A percentile compares a stretch with the other conserved stretches of the same genome.
Conservation (phyloP, 2,888 invertebrate species). For the Alloplasta piceator region DNA sequence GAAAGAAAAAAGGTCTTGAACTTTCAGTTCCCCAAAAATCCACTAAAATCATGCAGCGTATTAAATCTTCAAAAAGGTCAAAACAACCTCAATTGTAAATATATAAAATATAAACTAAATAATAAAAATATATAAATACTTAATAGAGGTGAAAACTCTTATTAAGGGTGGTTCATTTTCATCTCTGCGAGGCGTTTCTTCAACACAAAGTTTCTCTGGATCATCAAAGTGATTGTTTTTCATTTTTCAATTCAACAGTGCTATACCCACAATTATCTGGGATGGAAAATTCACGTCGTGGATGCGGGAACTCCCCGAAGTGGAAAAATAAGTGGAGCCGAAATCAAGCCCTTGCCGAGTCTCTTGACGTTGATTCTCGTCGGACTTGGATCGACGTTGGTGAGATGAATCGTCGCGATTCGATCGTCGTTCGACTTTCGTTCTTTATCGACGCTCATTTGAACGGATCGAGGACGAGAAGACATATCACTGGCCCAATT, state of each 20-base stretch:
- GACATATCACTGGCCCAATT: no score
- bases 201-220: not conserved
- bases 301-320: slow-evolving; percentile 86
- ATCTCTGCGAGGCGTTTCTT: not conserved
- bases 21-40: no score
- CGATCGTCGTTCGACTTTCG: not conserved
- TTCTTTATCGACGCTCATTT: no score
- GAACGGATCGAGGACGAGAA: no score
- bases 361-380: slow-evolving; percentile 66
- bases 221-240: slow-evolving; percentile 62
- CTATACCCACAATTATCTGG: slow-evolving; percentile 95
- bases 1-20: no score
- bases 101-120: no score
- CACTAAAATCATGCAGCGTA: no score
- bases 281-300: slow-evolving; percentile 96
- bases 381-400: slow-evolving; percentile 49
- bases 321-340: slow-evolving; percentile 72
- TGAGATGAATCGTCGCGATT: slow-evolving; percentile 66
- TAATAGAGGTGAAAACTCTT: no score
- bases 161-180: no score
- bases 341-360: slow-evolving; percentile 52
- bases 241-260: slow-evolving; percentile 86
- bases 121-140: no score
- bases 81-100: no score
- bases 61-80: no score